Conservation (phyloP, 2,888 invertebrate species). For the Acleris cristana region DNA sequence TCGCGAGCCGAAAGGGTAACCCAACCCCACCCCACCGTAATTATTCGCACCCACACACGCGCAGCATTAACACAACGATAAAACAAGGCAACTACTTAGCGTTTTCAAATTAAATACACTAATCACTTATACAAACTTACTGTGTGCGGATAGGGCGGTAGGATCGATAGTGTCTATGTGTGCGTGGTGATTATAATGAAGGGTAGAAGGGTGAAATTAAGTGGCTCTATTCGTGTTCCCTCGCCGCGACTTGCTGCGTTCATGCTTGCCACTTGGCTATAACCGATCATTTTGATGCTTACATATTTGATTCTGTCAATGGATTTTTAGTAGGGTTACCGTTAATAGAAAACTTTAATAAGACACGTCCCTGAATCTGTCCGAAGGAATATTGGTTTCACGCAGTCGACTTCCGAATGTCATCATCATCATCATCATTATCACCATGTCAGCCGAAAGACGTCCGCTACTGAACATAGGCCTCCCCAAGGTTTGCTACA, state of each 20-base stretch:
- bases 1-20: constrained; percentile 70
- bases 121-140: constrained; percentile 80
- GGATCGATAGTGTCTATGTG: constrained; percentile 78
- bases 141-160: constrained; percentile 61
- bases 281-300: constrained; percentile 63
- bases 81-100: constrained; percentile 83
- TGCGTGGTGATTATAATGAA: constrained; percentile 81
- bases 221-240: constrained; percentile 80
- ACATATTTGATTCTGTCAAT: constrained; percentile 31
- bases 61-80: constrained; percentile 67
- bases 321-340: constrained; percentile 4
- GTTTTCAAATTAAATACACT: constrained; percentile 84
- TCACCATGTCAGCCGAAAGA: too few species aligned
- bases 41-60: constrained; percentile 65
- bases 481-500: too few species aligned
- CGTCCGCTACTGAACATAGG: too few species aligned
- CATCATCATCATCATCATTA: too few species aligned
- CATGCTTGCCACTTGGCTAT: constrained; percentile 75
- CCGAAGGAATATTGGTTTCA: too few species aligned
- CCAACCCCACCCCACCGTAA: constrained; percentile 67
- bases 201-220: constrained; percentile 82
- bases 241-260: constrained; percentile 65
- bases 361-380: too few species aligned
- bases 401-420: too few species aligned
- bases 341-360: too few species aligned